phyloP scores from a whole-genome alignment of 1,140 invertebrate species.

The Telenomus remus region DNA sequence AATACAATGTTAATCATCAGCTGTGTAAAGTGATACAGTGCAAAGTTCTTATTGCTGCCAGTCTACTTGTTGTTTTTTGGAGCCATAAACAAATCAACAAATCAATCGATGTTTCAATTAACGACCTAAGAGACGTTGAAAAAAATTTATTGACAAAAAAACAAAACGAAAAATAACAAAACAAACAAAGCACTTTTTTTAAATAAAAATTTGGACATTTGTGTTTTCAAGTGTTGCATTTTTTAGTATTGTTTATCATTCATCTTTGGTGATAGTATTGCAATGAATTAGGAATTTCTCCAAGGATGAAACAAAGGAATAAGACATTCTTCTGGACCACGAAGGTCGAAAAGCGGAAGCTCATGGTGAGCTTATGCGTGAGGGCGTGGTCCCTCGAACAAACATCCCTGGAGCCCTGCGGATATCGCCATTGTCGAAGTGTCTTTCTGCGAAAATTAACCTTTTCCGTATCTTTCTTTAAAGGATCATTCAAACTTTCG shows the following conservation, averaged over 20 bases:
- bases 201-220: too few relatives aligned
- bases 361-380: constrained; percentile 52
- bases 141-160: too few relatives aligned
- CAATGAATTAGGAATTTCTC: too few relatives aligned
- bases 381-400: constrained; percentile 60
- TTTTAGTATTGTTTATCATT: too few relatives aligned
- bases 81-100: constrained; percentile 17
- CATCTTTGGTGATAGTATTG: too few relatives aligned
- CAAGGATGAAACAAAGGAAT: neutral
- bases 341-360: constrained; percentile 58
- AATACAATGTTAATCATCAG: constrained; percentile 30
- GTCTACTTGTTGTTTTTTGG: constrained; percentile 37
- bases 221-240: too few relatives aligned
- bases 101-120: constrained; percentile 30
- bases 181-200: too few relatives aligned
- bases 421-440: constrained; percentile 46
- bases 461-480: constrained; percentile 56
- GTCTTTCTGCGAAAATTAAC: constrained; percentile 57
- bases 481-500: constrained; percentile 39
- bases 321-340: constrained; percentile 24
- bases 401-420: constrained; percentile 29
- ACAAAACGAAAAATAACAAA: too few relatives aligned
- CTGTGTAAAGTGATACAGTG: constrained; percentile 28
- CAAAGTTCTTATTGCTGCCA: constrained; percentile 31
- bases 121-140: neutral